Evolutionary conservation across 2,797 vertebrate species (phyloP).

Genomic region (Champsocephalus esox): DNA sequence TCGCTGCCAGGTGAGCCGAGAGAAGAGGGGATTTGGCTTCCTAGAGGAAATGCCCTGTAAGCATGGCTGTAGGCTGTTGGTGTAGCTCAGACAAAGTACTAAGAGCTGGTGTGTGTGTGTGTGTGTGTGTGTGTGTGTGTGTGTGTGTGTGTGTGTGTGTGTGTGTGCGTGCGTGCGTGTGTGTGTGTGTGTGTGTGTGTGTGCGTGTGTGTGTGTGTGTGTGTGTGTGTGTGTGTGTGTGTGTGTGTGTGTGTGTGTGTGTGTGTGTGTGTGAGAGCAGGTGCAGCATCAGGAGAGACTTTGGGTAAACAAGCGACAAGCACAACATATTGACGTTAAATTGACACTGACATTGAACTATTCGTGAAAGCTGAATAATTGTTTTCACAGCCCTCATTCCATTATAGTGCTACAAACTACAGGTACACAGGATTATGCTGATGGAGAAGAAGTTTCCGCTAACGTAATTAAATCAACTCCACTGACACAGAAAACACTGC

Average conservation of each 20-base stretch:
- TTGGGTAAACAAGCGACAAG: conserved; percentile 69
- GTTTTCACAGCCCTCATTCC: conserved; percentile 56
- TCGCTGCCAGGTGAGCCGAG: conserved; percentile 69
- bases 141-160: conserved; percentile 15
- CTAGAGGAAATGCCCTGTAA: conserved; percentile 76
- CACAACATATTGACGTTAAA: conserved; percentile 64
- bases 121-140: conserved; percentile 5
- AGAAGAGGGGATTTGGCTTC: conserved; percentile 74
- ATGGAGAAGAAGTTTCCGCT: conserved; percentile 47
- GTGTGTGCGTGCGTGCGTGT: not conserved
- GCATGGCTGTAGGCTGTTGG: conserved; percentile 76
- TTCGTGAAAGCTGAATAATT: conserved; percentile 61
- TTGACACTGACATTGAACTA: conserved; percentile 65
- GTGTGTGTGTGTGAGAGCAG: conserved; percentile 13
- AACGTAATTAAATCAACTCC: conserved; percentile 48
- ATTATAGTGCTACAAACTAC: conserved; percentile 35
- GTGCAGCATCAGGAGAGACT: conserved; percentile 60
- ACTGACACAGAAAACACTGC: conserved; percentile 39
- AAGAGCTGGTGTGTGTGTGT: conserved; percentile 26
- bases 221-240: conserved; percentile 1
- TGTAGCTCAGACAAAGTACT: conserved; percentile 70
- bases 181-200: conserved; percentile 6
- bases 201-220: conserved; percentile 16
- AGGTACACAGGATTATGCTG: conserved; percentile 53
- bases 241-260: conserved; percentile 12